phyloP scores from a whole-genome alignment of 1,140 invertebrate genomes.

The Drosophila carrolli region DNA sequence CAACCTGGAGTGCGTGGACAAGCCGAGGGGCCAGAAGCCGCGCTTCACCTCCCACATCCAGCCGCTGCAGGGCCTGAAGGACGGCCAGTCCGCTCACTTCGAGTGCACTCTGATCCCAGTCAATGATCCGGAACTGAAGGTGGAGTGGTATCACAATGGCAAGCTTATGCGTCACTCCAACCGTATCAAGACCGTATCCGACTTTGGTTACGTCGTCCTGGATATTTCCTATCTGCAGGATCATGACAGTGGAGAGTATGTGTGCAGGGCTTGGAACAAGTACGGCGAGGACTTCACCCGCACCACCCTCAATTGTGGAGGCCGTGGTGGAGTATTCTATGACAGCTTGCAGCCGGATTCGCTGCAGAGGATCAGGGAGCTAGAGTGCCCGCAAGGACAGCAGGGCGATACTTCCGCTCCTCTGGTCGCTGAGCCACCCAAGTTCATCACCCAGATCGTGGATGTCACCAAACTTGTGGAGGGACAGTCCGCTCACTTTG shows the following conservation, averaged over 20 bases:
- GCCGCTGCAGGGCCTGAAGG: constrained; percentile 93
- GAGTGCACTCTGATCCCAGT: constrained; percentile 96
- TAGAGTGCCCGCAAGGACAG: constrained; percentile 89
- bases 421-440: constrained; percentile 92
- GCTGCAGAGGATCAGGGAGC: constrained; percentile 93
- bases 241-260: constrained; percentile 96
- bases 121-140: constrained; percentile 96
- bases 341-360: constrained; percentile 98
- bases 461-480: constrained; percentile 94
- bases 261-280: constrained; percentile 94
- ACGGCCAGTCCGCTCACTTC: constrained; percentile 96
- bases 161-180: constrained; percentile 94
- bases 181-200: constrained; percentile 96
- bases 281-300: constrained; percentile 95
- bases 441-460: constrained; percentile 94
- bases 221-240: constrained; percentile 97
- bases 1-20: constrained; percentile 93
- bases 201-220: constrained; percentile 98
- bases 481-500: constrained; percentile 97
- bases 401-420: constrained; percentile 88
- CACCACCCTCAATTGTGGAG: constrained; percentile 92
- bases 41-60: constrained; percentile 95
- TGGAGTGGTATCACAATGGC: constrained; percentile 98
- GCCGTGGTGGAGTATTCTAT: constrained; percentile 94
- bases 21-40: constrained; percentile 93